Base-by-base conservation (phyloP, 2,888 invertebrate genomes). In the Parnassius mnemosyne region DNA sequence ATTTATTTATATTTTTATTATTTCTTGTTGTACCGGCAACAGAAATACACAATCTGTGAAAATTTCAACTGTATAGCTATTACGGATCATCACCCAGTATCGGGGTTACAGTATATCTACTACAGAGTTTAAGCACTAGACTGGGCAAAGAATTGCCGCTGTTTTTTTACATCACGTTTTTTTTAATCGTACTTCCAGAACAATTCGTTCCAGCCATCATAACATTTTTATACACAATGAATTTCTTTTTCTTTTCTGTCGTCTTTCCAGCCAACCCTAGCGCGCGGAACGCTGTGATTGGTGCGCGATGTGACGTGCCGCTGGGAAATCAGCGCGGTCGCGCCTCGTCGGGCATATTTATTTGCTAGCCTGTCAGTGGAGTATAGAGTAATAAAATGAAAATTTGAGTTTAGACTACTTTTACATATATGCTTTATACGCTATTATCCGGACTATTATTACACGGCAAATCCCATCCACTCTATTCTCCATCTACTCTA, bases 281-380 rank as follows among this genome's bases (percentile, higher is more conserved):
- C 60, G 47, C 58, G 64, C 55, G 41, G 52, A 47, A 63, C 55
- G 75, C 66, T 69, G 74, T 83, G 85, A 85, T 85, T 85, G 85
- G 82, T 68, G 75, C 65, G 53, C 60, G 54, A 20, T 75, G 76
- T 76, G 77, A 74, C 77, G 76, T 78, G 80, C 85, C 86, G 76
- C 72, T 78, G 87, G 86, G 87, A 87, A 87, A 87, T 87, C 87
- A 87, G 71, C 72, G 61, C 75, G 74, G 73, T 70, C 74, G 76
- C 72, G 71, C 73, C 63, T 69, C 73, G 72, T 72, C 70, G 71
- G 73, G 64, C 66, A 68, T 71, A 66, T 70, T 71, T 71, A 78
- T 75, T 71, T 70, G 61, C 57, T 67, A 66, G 57, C 61, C 61
- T 70, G 69, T 69, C 71, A 65, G 49, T 64, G 42, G 42, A 12